Base-by-base conservation (phyloP, 2,888 invertebrate genomes). In the Acleris laterana region DNA sequence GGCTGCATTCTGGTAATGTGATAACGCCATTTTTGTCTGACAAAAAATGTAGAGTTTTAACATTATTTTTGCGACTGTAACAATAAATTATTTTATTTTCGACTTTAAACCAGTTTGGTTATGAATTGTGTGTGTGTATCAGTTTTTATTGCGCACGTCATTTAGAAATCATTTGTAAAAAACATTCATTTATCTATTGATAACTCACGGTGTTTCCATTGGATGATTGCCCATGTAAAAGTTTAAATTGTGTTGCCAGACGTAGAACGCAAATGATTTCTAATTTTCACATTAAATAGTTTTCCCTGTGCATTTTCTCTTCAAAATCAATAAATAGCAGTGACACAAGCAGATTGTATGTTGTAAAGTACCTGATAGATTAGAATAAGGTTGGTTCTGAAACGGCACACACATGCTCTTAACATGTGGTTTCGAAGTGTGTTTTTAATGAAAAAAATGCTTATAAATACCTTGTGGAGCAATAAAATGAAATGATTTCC, bases 401-500 rank as follows among this genome's bases (percentile, higher is more conserved):
- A 87, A 85, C 82, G 77, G 55, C 82, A 87, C 85, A 88, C 87
- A 85, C 83, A 83, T 79, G 74, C 77, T 82, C 81, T 76, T 84
- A 81, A 80, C 76, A 74, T 78, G 82, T 79, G 76, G 79, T 80
- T 78, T 81, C 79, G 74, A 78, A 77, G 80, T 82, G 82, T 85
- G 84, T 83, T 83, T 83, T 83, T 82, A 82, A 74, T 82, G 82
- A 78, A 81, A 78, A 71, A 78, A 80, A 84, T 79, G 86, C 87
- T 87, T 87, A 78, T 82, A 84, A 85, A 81, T 85, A 85, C 81
- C 82, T 84, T 84, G 83, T 86, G 87, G 85, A 88, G 87, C 88
- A 88, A 88, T 88, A 88, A 87, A 87, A 80, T 78, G 79, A 85
- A 85, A 87, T 81, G 80, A 85, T 87, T 87, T 88, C 80, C 84